A percentile compares a stretch with the other conserved stretches of the same genome.
Evolutionary conservation across 2,888 invertebrate genomes (phyloP).

Genomic region (Imbricaverruca yamaguchii): DNA sequence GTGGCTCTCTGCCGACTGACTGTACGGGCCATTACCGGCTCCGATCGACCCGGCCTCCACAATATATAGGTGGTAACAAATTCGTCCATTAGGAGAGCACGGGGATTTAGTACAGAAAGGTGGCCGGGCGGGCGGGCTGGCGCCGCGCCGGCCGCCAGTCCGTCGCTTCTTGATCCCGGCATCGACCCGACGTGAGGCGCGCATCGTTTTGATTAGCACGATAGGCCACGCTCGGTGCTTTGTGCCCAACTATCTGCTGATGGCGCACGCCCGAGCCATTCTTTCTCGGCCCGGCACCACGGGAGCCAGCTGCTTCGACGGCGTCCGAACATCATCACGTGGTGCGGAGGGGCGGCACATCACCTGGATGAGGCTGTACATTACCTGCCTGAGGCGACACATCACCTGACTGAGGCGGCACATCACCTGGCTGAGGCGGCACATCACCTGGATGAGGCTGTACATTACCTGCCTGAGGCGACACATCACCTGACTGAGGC

Average conservation of each 20-base stretch:
- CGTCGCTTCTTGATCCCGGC: too few species aligned
- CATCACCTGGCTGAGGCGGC: too few species aligned
- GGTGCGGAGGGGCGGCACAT: too few species aligned
- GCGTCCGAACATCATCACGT: too few species aligned
- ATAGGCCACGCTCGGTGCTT: background rate
- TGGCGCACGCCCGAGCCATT: background rate
- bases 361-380: too few species aligned
- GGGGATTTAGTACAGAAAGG: background rate
- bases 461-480: too few species aligned
- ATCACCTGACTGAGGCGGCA: too few species aligned
- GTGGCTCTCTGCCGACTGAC: background rate
- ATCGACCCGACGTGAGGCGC: background rate
- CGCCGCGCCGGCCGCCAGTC: background rate
- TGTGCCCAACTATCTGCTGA: background rate
- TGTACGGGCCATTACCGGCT: background rate
- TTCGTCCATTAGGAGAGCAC: background rate
- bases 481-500: too few species aligned
- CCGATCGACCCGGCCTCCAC: background rate
- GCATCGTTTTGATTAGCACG: background rate
- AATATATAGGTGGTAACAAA: constrained; percentile 12
- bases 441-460: too few species aligned
- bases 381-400: too few species aligned
- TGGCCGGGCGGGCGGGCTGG: background rate
- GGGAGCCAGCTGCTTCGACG: too few species aligned
- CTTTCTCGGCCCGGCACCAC: background rate